Percentiles rank a stretch among this genome's conserved stretches.
Conservation (phyloP, 2,888 invertebrate genomes). For the Dasypolia templi region DNA sequence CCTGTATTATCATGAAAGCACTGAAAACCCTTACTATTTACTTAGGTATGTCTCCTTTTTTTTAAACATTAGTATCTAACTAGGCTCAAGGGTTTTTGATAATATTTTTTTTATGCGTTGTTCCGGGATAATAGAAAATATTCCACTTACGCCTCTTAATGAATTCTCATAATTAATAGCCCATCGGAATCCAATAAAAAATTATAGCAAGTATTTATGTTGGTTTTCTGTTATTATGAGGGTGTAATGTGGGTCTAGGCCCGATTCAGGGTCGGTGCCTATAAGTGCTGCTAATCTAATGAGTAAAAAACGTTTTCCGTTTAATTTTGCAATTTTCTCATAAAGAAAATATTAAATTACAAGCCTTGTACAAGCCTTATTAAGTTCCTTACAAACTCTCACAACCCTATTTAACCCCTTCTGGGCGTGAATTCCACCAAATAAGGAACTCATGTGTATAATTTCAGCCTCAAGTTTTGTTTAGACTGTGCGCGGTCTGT, state of each 20-base stretch:
- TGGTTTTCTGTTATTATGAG: slow-evolving; percentile 51
- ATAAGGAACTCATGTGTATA: neutral
- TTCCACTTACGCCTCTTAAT: neutral
- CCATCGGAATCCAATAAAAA: slow-evolving; percentile 43
- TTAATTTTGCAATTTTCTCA: neutral
- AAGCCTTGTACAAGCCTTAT: no score
- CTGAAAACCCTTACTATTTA: neutral
- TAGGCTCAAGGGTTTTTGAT: neutral
- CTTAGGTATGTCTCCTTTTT: neutral
- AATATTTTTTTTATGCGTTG: no score
- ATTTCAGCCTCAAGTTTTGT: neutral
- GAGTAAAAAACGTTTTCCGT: slow-evolving; percentile 41
- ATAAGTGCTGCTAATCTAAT: slow-evolving; percentile 47
- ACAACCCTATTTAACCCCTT: no score
- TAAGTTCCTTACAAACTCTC: neutral
- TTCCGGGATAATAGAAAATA: slow-evolving; percentile 4
- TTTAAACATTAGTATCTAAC: neutral
- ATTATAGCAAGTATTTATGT: slow-evolving; percentile 37
- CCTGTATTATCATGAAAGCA: neutral
- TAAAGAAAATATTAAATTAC: neutral
- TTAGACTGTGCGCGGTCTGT: neutral
- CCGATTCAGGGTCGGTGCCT: slow-evolving; percentile 49
- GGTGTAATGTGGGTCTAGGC: slow-evolving; percentile 66
- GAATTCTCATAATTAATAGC: slow-evolving; percentile 43
- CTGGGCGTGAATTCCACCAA: neutral